Conservation (phyloP, 2,888 invertebrate species). For the Epinotia brunnichana region DNA sequence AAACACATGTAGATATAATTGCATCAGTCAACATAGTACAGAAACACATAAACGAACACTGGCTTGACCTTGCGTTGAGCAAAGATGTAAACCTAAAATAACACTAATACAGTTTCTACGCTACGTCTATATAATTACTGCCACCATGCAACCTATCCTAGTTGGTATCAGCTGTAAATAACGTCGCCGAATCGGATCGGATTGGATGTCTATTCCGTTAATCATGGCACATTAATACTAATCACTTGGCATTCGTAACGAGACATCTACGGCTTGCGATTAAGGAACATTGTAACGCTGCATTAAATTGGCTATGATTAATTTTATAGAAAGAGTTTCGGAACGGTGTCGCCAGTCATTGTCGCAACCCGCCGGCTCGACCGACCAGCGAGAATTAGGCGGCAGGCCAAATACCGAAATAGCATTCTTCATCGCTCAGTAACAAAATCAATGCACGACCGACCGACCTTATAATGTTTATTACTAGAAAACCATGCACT, state of each 20-base stretch:
- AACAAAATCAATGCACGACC: constrained; percentile 74
- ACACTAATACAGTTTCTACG: constrained; percentile 20
- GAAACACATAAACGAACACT: constrained; percentile 26
- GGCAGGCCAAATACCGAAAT: constrained; percentile 82
- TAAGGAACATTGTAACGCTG: constrained; percentile 31
- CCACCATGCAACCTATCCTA: constrained; percentile 16
- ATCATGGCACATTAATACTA: constrained; percentile 24
- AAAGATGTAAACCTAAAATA: constrained; percentile 35
- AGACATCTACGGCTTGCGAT: constrained; percentile 16
- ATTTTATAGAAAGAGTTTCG: constrained; percentile 35
- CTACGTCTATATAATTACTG: constrained; percentile 10
- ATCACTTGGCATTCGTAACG: constrained; percentile 31
- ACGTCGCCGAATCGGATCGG: constrained; percentile 2
- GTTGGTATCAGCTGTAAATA: constrained; percentile 7
- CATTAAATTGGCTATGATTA: constrained; percentile 38
- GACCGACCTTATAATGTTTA: constrained; percentile 66
- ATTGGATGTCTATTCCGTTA: constrained; percentile 14
- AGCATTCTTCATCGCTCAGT: constrained; percentile 74
- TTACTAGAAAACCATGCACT: constrained; percentile 64
- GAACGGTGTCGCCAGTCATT: constrained; percentile 50
- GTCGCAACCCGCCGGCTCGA: constrained; percentile 68
- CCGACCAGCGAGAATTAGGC: constrained; percentile 72
- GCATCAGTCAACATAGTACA: constrained; percentile 23
- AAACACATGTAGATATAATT: constrained; percentile 11
- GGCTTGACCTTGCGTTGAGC: constrained; percentile 32